A percentile compares a stretch with the other conserved stretches of the same genome.
phyloP scores from a whole-genome alignment of 2,113 vertebrate genomes.

The Budorcas taxicolor region DNA sequence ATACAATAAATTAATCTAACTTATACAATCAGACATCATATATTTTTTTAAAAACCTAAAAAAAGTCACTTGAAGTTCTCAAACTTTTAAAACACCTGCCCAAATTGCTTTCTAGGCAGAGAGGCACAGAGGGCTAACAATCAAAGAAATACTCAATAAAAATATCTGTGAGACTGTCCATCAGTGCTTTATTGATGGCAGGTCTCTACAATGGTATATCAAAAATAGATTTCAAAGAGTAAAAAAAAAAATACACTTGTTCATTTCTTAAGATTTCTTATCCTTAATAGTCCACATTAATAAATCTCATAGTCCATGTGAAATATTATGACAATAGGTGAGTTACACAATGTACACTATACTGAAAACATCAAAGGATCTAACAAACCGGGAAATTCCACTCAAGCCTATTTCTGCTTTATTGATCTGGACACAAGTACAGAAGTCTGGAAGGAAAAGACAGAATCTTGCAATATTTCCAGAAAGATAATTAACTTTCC shows the following conservation, averaged over 20 bases:
- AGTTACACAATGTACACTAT: slow-evolving; percentile 26
- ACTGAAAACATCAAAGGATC: slow-evolving; percentile 49
- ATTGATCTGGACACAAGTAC: slow-evolving; percentile 54
- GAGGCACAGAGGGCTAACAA: slow-evolving; percentile 35
- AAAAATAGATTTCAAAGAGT: slow-evolving; percentile 62
- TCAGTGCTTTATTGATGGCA: slow-evolving; percentile 5
- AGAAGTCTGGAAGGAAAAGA: slow-evolving; percentile 57
- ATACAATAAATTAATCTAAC: slow-evolving; percentile 60
- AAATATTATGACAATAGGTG: slow-evolving; percentile 38
- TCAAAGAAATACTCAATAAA: slow-evolving; percentile 31
- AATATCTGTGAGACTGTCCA: slow-evolving; percentile 30
- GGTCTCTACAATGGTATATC: background rate
- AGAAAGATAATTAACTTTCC: slow-evolving; percentile 54
- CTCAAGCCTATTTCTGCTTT: slow-evolving; percentile 48
- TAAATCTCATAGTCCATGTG: slow-evolving; percentile 38
- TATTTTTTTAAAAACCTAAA: background rate
- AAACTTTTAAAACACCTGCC: slow-evolving; percentile 51
- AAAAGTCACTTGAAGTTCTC: slow-evolving; percentile 20
- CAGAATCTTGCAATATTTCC: slow-evolving; percentile 53
- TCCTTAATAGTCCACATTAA: slow-evolving; percentile 30
- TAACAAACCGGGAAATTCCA: slow-evolving; percentile 46
- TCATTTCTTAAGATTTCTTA: slow-evolving; percentile 50
- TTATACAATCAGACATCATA: slow-evolving; percentile 39
- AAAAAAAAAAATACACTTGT: background rate
- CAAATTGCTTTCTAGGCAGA: background rate